Evolutionary conservation across 2,797 vertebrate species (phyloP).

Genomic region (Fringilla coelebs): DNA sequence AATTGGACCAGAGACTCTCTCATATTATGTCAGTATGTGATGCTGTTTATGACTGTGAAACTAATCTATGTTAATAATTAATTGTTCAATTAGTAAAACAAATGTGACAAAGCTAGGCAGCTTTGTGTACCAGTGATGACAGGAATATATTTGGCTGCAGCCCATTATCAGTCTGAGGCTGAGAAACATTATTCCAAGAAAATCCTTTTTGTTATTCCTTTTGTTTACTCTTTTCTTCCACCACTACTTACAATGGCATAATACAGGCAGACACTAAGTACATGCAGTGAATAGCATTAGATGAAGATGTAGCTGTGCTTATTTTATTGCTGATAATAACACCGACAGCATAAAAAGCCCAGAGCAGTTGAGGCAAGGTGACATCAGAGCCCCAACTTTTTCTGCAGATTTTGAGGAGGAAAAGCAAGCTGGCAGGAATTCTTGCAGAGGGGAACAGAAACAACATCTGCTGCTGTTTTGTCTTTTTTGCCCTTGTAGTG

Average conservation of each 20-base stretch:
- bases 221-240: slow-evolving; percentile 7
- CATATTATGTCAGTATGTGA: neutral
- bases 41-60: slow-evolving; percentile 19
- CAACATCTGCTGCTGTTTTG: neutral
- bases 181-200: slow-evolving; percentile 47
- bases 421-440: slow-evolving; percentile 4
- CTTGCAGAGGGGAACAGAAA: neutral
- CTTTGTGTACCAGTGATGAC: slow-evolving; percentile 54
- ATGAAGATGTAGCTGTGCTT: slow-evolving; percentile 13
- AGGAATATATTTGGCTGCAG: slow-evolving; percentile 65
- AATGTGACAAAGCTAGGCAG: slow-evolving; percentile 71
- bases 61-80: slow-evolving; percentile 75
- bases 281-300: slow-evolving; percentile 31
- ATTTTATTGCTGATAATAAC: neutral
- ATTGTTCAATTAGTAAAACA: slow-evolving; percentile 77
- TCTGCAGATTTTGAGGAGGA: neutral
- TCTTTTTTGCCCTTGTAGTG: neutral
- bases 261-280: slow-evolving; percentile 42
- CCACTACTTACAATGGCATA: neutral
- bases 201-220: slow-evolving; percentile 34
- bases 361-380: neutral
- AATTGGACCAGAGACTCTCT: neutral
- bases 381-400: neutral
- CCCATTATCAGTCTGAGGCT: slow-evolving; percentile 53
- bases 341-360: neutral